A percentile compares a stretch with the other conserved stretches of the same genome.
phyloP scores from a whole-genome alignment of 2,797 vertebrate species.

The Cirrhinus mrigala region DNA sequence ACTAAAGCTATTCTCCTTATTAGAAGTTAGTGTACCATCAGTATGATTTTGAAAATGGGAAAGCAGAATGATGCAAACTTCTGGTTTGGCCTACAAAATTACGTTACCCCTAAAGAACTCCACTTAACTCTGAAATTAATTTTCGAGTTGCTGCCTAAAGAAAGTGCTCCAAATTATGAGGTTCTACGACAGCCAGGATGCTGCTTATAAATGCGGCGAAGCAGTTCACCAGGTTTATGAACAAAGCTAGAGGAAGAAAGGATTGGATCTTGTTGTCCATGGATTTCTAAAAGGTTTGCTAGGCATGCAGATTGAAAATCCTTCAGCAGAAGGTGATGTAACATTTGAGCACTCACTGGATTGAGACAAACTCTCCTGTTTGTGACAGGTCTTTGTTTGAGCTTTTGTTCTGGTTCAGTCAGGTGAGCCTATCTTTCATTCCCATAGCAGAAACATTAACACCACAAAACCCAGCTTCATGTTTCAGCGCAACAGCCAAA shows the following conservation, averaged over 20 bases:
- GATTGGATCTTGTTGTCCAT: background rate
- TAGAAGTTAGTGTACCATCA: background rate
- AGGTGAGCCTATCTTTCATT: constrained; percentile 64
- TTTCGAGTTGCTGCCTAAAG: background rate
- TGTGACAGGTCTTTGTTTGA: constrained; percentile 55
- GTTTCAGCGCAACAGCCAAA: constrained; percentile 48
- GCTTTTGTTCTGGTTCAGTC: constrained; percentile 63
- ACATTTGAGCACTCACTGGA: constrained; percentile 55
- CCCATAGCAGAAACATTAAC: constrained; percentile 60
- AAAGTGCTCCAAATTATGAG: background rate
- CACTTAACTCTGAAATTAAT: background rate
- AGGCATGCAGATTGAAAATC: constrained; percentile 33
- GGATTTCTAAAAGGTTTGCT: constrained; percentile 7
- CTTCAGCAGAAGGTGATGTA: constrained; percentile 53
- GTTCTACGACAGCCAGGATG: background rate
- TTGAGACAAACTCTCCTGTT: constrained; percentile 55
- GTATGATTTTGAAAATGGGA: background rate
- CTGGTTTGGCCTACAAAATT: constrained; percentile 6
- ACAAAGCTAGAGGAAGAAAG: background rate
- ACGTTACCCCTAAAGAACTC: background rate
- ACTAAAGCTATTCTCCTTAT: background rate
- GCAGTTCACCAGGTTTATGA: background rate
- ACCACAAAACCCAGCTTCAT: constrained; percentile 56
- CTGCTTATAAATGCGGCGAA: background rate
- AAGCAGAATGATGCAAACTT: background rate